Evolutionary conservation across 2,797 vertebrate genomes (phyloP), one percentile per base, ranked within the genome.

Genomic region (Pampus argenteus): DNA sequence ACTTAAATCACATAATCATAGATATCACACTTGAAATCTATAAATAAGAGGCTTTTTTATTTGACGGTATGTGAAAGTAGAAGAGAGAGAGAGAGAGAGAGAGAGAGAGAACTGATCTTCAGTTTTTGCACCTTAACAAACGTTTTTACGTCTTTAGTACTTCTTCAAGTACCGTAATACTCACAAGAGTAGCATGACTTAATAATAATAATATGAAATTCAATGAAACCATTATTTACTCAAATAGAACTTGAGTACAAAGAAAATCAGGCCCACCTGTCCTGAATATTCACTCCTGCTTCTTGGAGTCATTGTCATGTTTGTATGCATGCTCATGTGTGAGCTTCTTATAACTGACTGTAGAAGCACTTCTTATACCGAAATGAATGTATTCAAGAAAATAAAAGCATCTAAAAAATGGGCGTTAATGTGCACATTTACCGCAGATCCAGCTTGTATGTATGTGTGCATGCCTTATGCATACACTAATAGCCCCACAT

Each of bases 361-460:
- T 6, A 13, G 40, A 15, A 0, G 34, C 0, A 6, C 14, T 48
- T 1, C 26, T 49, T 6, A 13, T 23, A 22, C 59, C 23, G 28
- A 61, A 55, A 66, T 25, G 23, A 28, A 28, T 73, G 51, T 45
- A 38, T 58, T 40, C 23, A 29, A 66, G 44, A 51, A 52, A 70
- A 66, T 58, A 42, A 44, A 70, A 63, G 45, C 31, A 5, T 70
- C 36, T 11, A 57, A 31, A 57, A 31, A 81, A 44, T 26, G 23
- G 36, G 25, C 10, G 18, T 50, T 58, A 8, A 38, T 67, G 40
- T 20, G 40, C 59, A 49, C 10, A 36, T 26, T 38, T 22, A 11
- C 6, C 14, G 36, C 11, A n/a, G 15, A 25, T 31, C 17, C 8
- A 2, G 25, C 34, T 61, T 25, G 11, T 48, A 40, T 48, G 5